Conservation (phyloP, 64 coral and sea anemone species). For the Trachythela sp. region DNA sequence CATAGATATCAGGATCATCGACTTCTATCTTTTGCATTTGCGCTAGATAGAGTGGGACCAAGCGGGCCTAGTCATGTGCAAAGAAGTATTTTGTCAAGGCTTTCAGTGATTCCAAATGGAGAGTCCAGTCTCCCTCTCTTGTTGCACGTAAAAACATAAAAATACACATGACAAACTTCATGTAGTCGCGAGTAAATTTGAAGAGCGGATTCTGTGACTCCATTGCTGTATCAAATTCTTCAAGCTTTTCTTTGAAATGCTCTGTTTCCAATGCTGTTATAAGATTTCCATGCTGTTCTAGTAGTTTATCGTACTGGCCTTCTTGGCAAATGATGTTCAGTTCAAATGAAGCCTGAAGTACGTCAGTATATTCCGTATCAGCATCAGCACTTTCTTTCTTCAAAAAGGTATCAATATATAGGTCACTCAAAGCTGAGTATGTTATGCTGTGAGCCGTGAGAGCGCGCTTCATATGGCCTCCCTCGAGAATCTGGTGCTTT, state of each 20-base stretch:
- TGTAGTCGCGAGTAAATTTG: slow-evolving; percentile 14
- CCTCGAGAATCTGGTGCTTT: slow-evolving; percentile 51
- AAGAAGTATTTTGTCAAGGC: slow-evolving; percentile 31
- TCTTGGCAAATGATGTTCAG: slow-evolving; percentile 17
- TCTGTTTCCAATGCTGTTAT: slow-evolving; percentile 30
- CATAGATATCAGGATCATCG: slow-evolving; percentile 22
- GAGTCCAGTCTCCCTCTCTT: slow-evolving; percentile 43
- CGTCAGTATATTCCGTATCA: not conserved
- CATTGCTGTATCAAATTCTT: slow-evolving; percentile 15
- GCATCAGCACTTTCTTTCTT: slow-evolving; percentile 18
- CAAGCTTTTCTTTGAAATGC: slow-evolving; percentile 11
- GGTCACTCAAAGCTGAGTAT: slow-evolving; percentile 39
- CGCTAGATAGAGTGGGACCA: slow-evolving; percentile 30
- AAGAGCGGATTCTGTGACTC: not conserved
- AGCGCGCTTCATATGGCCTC: slow-evolving; percentile 41
- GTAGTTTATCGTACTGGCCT: slow-evolving; percentile 6
- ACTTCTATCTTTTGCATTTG: slow-evolving; percentile 23
- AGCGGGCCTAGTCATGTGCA: slow-evolving; percentile 26
- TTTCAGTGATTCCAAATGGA: slow-evolving; percentile 40
- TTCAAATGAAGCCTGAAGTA: not conserved
- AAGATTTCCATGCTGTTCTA: not conserved
- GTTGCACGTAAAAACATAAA: slow-evolving; percentile 11
- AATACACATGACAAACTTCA: slow-evolving; percentile 12
- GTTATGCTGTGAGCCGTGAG: slow-evolving; percentile 51
- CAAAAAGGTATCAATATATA: slow-evolving; percentile 34